A percentile compares a stretch with the other conserved stretches of the same genome.
phyloP scores from a whole-genome alignment of 2,797 vertebrate genomes.

The Sebastes trivittatus region DNA sequence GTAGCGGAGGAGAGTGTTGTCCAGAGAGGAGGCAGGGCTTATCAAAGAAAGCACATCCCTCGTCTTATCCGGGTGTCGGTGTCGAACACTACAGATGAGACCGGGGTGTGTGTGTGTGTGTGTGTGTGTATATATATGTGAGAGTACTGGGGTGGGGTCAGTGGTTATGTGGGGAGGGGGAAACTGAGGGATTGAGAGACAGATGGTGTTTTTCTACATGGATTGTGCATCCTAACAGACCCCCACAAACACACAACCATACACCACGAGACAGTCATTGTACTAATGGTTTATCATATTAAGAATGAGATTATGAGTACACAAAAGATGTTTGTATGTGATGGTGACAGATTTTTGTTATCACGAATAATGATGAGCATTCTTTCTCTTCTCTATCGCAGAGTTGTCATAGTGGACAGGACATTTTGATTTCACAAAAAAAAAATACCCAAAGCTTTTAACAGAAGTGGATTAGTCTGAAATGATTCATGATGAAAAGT shows the following conservation, averaged over 20 bases:
- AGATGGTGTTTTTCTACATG: conserved; percentile 80
- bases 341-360: neutral
- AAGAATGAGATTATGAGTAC: neutral
- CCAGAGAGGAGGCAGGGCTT: neutral
- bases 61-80: conserved; percentile 3
- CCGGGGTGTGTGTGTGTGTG: conserved; percentile 1
- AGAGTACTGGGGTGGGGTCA: conserved; percentile 16
- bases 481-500: neutral
- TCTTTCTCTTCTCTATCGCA: neutral
- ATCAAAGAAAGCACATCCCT: conserved; percentile 10
- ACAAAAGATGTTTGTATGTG: conserved; percentile 13
- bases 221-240: conserved; percentile 25
- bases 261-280: neutral
- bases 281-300: neutral
- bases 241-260: conserved; percentile 15
- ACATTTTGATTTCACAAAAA: neutral
- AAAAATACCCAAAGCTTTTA: neutral
- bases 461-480: neutral
- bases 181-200: conserved; percentile 52
- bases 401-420: neutral
- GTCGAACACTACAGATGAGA: conserved; percentile 38
- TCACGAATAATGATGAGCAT: neutral
- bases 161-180: conserved; percentile 38
- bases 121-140: conserved; percentile 7
- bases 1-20: neutral